Base-by-base conservation (phyloP, 2,888 invertebrate species). In the Drosophila falleni region DNA sequence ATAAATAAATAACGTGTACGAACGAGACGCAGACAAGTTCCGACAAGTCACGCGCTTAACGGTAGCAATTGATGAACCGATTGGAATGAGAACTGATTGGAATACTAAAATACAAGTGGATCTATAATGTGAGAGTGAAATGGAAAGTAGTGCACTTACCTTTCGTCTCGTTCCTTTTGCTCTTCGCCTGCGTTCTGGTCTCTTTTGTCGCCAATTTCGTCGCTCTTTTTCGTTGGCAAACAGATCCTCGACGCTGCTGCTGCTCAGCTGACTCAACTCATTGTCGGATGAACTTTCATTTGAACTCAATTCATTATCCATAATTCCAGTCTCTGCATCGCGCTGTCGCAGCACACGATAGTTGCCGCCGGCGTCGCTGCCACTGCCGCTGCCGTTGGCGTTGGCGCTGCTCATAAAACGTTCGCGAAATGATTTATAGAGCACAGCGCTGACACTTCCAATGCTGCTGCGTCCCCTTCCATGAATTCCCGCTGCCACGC, bases 201-300 rank as follows among this genome's bases (percentile, higher is more conserved):
- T 67, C 64, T 78, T 88, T 6, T 79, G 69, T 15, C 75, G 80
- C 67, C 78, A 69, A 19, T 82, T 80, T 8, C 79, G 65, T 3
- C 74, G 79, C 35, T 71, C 87, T 9, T 80, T 73, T 42, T 77
- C 78, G n/a, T 58, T 53, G 31, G 66, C 71, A 46, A 89, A 91
- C 8, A 91, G 69, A 79, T 91, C 87, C 50, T 91, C 91, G n/a
- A 79, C 78, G 63, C 89, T 90, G 80, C 86, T 90, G 63, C 71
- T 76, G 44, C 59, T 74, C 19, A 62, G 74, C 37, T 58, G 60
- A 47, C 67, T 84, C 19, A 23, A 11, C n/a, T 63, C 49, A 4
- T 19, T 16, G 9, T 58, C 35, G 13, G 72, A 33, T 23, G 55
- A 75, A 41, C 72, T 81, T 35, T 50, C 76, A 46, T 69, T 69